A percentile compares a stretch with the other conserved stretches of the same genome.
These are phyloP conservation scores for Gymnodraco acuticeps DNA, from an alignment of 2,797 vertebrate genomes.

Conservation along the genomic window DNA sequence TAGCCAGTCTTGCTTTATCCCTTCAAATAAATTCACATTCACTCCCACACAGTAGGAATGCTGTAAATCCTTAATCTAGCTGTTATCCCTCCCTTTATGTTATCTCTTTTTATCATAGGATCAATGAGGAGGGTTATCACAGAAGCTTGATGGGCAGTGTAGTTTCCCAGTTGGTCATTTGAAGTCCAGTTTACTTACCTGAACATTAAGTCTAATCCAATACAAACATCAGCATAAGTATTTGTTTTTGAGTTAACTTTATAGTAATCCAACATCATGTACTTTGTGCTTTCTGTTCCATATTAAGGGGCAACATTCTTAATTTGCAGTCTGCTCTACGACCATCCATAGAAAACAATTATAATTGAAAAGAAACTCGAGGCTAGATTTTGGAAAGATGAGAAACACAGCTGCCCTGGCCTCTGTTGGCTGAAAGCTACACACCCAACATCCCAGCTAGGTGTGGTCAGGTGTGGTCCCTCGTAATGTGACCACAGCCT, in stretches of 20 bases:
- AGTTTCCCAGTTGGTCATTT: slow-evolving; percentile 24
- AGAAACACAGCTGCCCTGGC: neutral
- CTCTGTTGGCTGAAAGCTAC: neutral
- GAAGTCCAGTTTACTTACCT: slow-evolving; percentile 2
- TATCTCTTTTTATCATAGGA: slow-evolving; percentile 47
- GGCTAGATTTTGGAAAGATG: neutral
- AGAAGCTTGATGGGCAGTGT: slow-evolving; percentile 6
- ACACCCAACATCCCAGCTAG: slow-evolving; percentile 11
- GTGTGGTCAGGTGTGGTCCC: slow-evolving; percentile 12
- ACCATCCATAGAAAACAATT: neutral
- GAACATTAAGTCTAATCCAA: neutral
- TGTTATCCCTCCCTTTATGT: slow-evolving; percentile 41
- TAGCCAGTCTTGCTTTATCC: slow-evolving; percentile 14
- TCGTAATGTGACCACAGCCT: slow-evolving; percentile 2
- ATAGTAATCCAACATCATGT: slow-evolving; percentile 37
- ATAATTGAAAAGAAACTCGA: neutral
- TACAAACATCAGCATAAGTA: slow-evolving; percentile 5
- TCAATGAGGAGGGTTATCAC: slow-evolving; percentile 39
- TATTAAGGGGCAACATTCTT: neutral
- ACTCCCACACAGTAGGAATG: slow-evolving; percentile 24
- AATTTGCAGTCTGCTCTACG: neutral
- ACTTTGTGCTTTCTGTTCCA: slow-evolving; percentile 8
- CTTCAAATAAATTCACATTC: slow-evolving; percentile 16
- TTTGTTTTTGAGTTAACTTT: neutral
- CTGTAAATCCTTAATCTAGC: slow-evolving; percentile 31